A percentile compares a stretch with the other conserved stretches of the same genome.
These are phyloP conservation scores for Pyxicephalus adspersus DNA, from an alignment of 2,113 vertebrate genomes.

Conservation along the genomic window DNA sequence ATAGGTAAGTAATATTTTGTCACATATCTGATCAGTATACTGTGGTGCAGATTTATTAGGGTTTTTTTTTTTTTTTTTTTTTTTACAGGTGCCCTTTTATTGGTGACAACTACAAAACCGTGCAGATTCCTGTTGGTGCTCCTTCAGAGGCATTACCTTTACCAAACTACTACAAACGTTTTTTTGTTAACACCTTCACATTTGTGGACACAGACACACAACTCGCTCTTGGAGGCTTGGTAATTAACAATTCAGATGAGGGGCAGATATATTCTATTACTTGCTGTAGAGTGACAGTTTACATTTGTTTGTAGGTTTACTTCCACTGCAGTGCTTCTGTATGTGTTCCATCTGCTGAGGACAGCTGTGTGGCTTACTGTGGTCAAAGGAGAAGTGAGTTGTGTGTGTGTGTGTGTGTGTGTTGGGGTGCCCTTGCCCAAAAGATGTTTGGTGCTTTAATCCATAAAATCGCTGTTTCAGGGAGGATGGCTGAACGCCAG, in stretches of 20 bases:
- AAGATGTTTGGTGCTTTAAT: neutral
- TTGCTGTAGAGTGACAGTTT: too few species aligned
- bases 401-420: neutral
- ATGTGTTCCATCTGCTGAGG: slow-evolving; percentile 32
- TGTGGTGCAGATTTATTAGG: neutral
- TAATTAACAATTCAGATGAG: too few species aligned
- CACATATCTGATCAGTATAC: too few species aligned
- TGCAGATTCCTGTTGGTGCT: slow-evolving; percentile 50
- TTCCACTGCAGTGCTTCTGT: slow-evolving; percentile 57
- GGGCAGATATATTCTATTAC: too few species aligned
- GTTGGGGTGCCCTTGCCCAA: too few species aligned
- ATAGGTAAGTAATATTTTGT: slow-evolving; percentile 61
- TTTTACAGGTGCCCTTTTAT: slow-evolving; percentile 66
- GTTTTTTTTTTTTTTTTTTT: neutral
- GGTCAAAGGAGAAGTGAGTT: slow-evolving; percentile 25
- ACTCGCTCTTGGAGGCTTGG: slow-evolving; percentile 63
- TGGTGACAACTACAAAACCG: slow-evolving; percentile 71
- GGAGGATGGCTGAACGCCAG: slow-evolving; percentile 7
- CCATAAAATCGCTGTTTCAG: neutral
- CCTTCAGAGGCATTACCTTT: slow-evolving; percentile 55
- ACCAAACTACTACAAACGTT: slow-evolving; percentile 65
- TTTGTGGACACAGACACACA: slow-evolving; percentile 62
- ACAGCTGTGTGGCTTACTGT: slow-evolving; percentile 1
- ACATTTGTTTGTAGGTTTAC: slow-evolving; percentile 35
- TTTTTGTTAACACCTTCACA: slow-evolving; percentile 65